A percentile compares a stretch with the other conserved stretches of the same genome.
phyloP scores from a whole-genome alignment of 2,797 vertebrate genomes.

The Gallinago nigripennis region DNA sequence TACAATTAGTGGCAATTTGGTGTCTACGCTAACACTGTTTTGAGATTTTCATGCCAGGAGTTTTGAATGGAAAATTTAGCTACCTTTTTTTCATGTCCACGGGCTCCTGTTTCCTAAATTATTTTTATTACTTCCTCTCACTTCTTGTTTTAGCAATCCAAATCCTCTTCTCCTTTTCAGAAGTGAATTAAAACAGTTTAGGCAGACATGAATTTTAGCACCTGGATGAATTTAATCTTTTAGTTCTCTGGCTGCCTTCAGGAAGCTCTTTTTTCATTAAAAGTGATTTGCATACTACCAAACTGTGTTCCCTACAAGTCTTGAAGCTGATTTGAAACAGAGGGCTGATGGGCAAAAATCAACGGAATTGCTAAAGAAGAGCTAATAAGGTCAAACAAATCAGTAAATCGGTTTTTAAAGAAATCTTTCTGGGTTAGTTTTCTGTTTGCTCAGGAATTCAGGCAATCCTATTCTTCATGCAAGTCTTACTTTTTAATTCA shows the following conservation, averaged over 20 bases:
- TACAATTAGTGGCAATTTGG: not conserved
- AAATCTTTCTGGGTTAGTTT: constrained; percentile 32
- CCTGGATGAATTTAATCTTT: constrained; percentile 6
- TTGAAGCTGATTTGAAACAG: constrained; percentile 13
- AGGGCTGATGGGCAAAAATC: constrained; percentile 18
- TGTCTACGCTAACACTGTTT: not conserved
- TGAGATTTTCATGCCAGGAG: not conserved
- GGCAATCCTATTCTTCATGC: constrained; percentile 20
- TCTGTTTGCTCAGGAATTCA: constrained; percentile 61
- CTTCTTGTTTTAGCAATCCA: not conserved
- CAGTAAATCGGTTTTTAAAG: not conserved
- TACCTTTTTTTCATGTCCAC: not conserved
- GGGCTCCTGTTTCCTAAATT: not conserved
- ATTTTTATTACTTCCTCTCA: not conserved
- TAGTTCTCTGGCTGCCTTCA: not conserved
- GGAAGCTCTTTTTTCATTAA: constrained; percentile 19
- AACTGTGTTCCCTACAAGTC: not conserved
- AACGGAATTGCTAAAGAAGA: not conserved
- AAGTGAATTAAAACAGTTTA: not conserved
- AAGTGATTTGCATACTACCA: constrained; percentile 9
- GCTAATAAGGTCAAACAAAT: constrained; percentile 63
- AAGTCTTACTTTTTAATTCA: constrained; percentile 59
- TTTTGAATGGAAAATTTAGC: not conserved
- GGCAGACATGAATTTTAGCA: not conserved
- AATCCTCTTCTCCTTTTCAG: not conserved